Base-by-base conservation (phyloP, 1,140 invertebrate genomes). In the Drosophila fuyamai region DNA sequence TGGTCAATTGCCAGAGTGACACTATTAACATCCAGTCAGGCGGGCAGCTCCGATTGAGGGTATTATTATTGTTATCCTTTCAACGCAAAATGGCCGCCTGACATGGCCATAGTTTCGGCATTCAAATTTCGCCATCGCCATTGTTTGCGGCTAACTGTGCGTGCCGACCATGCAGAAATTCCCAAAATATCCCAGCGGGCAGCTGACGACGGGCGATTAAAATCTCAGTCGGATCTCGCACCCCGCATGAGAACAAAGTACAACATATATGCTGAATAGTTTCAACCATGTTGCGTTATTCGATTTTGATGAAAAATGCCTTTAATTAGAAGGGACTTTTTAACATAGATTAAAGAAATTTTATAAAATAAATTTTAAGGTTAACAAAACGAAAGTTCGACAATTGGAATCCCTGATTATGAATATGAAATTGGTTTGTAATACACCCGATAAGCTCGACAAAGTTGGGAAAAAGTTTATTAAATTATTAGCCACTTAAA, bases 21-120 rank as follows among this genome's bases (percentile, higher is more conserved):
- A 88, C 76, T 86, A 86, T 82, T 76, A 79, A 79, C 70, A 72
- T 59, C 38, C 78, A 81, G 70, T 73, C 56, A 79, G 66, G 80
- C 83, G 73, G 63, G 76, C 67, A 74, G 71, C 63, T 58, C 76
- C 68, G 83, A 88, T 88, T 89, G 80, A 76, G 71, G 66, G 62
- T 79, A 72, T 83, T 83, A 83, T 83, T 79, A 86, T 86, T 83
- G 83, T 89, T 83, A 86, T 86, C 83, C 83, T 83, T 86, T 86
- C 72, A 86, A 77, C 79, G 63, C 84, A 86, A 86, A 86, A 86
- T 86, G 83, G 82, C 82, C 66, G 79, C 65, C 76, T 79, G 76
- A 70, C 82, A 79, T 60, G 68, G 57, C 58, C 67, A 58, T 47
- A 63, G 71, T 71, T 65, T 71, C 53, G 79, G 75, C 84, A 86